A percentile compares a stretch with the other conserved stretches of the same genome.
These are phyloP conservation scores for Siniperca knerii DNA, from an alignment of 2,113 vertebrate genomes.

Conservation along the genomic window DNA sequence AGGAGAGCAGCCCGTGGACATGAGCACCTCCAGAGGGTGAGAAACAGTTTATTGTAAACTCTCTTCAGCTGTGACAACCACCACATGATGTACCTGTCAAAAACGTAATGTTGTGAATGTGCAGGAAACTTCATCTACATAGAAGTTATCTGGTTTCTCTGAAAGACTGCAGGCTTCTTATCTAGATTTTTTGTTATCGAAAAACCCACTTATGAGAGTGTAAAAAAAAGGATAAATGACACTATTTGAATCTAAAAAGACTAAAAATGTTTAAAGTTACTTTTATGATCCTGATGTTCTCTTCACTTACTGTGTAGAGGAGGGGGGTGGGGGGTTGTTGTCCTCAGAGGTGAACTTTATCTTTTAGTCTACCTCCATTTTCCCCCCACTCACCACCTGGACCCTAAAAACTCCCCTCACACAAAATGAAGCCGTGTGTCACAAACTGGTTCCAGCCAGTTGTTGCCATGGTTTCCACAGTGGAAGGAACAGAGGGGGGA, in stretches of 20 bases:
- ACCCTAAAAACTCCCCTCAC: conserved; percentile 85
- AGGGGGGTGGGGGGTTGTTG: background rate
- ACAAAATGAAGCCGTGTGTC: conserved; percentile 92
- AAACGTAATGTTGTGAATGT: background rate
- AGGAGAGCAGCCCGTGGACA: conserved; percentile 92
- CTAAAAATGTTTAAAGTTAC: conserved; percentile 25
- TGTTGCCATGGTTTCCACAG: conserved; percentile 91
- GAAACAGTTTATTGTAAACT: conserved; percentile 33
- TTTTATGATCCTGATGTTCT: conserved; percentile 14
- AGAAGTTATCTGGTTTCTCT: conserved; percentile 5
- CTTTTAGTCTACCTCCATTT: conserved; percentile 84
- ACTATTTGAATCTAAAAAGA: conserved; percentile 8
- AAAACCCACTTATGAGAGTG: background rate
- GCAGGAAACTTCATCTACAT: background rate
- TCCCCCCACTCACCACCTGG: conserved; percentile 85
- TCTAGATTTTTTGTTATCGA: background rate
- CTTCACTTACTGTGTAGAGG: background rate
- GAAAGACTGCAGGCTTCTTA: background rate
- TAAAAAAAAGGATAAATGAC: conserved; percentile 3
- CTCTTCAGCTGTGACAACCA: background rate
- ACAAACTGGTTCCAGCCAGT: conserved; percentile 89
- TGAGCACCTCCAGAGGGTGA: conserved; percentile 94
- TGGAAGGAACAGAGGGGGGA: conserved; percentile 83
- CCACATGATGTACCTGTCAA: background rate
- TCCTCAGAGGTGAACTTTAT: conserved; percentile 64